phyloP scores from a whole-genome alignment of 2,113 vertebrate genomes.

The Octodon degus region DNA sequence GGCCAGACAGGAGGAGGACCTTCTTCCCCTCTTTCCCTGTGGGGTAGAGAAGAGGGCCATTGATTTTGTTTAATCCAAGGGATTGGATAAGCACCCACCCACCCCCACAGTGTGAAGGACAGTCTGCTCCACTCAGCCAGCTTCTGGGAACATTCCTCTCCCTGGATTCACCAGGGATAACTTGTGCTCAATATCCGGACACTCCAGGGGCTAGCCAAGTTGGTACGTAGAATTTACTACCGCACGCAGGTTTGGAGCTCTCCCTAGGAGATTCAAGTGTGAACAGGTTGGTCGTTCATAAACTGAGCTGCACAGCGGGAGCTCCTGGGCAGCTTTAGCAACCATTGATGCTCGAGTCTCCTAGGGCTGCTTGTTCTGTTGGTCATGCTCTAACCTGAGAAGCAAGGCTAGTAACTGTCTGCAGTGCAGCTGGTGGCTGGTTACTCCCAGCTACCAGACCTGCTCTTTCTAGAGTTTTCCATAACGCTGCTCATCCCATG shows the following conservation, averaged over 20 bases:
- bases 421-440: background rate
- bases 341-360: background rate
- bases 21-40: background rate
- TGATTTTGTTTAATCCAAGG: background rate
- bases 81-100: background rate
- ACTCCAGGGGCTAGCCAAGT: background rate
- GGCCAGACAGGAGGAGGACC: background rate
- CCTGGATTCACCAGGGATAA: background rate
- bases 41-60: background rate
- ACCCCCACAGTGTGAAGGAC: fast-evolving
- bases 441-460: background rate
- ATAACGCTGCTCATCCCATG: background rate
- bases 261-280: background rate
- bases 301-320: background rate
- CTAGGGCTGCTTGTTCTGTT: background rate
- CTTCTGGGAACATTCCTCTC: background rate
- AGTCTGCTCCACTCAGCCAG: background rate
- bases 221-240: background rate
- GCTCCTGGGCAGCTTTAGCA: background rate
- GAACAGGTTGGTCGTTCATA: background rate
- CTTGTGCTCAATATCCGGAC: background rate
- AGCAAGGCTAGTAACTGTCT: background rate
- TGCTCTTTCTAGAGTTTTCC: background rate
- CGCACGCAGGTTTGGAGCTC: background rate
- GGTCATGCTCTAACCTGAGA: background rate